Evolutionary conservation across 37 sponge, comb jelly and placozoan species (phyloP).

Genomic region (Chondrosia reniformis): DNA sequence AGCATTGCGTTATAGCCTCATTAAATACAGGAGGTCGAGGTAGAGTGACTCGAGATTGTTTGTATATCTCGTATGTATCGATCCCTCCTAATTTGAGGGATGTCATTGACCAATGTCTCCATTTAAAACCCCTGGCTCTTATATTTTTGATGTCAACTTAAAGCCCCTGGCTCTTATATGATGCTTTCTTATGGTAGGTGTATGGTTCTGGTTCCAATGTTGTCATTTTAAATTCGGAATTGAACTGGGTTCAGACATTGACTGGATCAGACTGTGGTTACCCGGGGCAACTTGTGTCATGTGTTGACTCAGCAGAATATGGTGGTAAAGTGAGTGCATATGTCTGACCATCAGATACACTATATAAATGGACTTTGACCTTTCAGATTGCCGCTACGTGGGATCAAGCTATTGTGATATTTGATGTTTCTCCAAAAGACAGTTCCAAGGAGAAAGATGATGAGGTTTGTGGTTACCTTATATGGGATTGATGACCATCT

Average conservation of each 20-base stretch:
- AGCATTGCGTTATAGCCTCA: too few relatives aligned
- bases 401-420: constrained; percentile 57
- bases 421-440: constrained; percentile 50
- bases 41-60: too few relatives aligned
- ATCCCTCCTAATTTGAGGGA: too few relatives aligned
- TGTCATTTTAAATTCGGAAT: constrained; percentile 46
- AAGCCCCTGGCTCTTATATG: too few relatives aligned
- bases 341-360: too few relatives aligned
- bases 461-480: neutral
- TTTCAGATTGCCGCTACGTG: constrained; percentile 63
- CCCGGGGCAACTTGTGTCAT: constrained; percentile 13
- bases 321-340: constrained; percentile 57
- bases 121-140: too few relatives aligned
- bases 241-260: constrained; percentile 73
- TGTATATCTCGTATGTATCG: too few relatives aligned
- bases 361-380: too few relatives aligned
- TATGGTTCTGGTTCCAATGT: constrained; percentile 80
- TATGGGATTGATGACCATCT: neutral
- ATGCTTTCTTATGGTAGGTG: too few relatives aligned
- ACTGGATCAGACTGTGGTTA: constrained; percentile 44
- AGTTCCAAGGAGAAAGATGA: neutral
- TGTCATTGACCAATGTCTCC: too few relatives aligned
- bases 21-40: too few relatives aligned
- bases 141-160: too few relatives aligned
- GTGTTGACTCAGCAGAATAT: constrained; percentile 54